Base-by-base conservation (phyloP, 53 echinoderm and acorn worm genomes). In the Zoroaster sp. region DNA sequence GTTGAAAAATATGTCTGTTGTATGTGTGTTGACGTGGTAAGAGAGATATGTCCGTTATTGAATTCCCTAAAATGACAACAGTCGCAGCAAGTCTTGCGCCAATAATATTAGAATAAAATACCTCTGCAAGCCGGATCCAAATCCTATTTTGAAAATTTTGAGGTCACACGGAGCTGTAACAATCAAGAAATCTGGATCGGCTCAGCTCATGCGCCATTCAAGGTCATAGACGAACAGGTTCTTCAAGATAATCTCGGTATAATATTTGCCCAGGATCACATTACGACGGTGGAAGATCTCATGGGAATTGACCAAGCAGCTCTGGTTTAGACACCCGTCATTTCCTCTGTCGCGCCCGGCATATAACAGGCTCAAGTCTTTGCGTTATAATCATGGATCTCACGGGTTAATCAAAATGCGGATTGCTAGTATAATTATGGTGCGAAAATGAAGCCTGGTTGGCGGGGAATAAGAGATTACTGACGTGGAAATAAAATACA, bases 191-290 rank as follows among this genome's bases (percentile, higher is more conserved):
- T 49, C 31, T 5, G 34, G 45, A 33, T 45, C 46, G 46, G 32
- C 32, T 14, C 69, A 36, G 3, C 18, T 1, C 73, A n/a, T 3
- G 49, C 15, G 5, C 51, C 34, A 28, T 11, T 37, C 78, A 59
- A 78, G 78, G 78, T 36, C 78, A 78, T 33, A 77, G 49, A 45
- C 76, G 49, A 17, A 32, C 76, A 31, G 25, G 51, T 32, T 47
- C 78, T 20, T 59, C 59, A 59, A 54, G 59, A 59, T 78, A 78
- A 78, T 78, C 63, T 59, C 78, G 54, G 40, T 78, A 35, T 40
- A 25, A 78, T 78, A 78, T 59, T 55, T 63, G 54, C 20, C 21
- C 51, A 21, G 63, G 54, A 78, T 78, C 78, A 3, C 20, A 31
- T 78, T 78, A 78, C 78, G 39, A 78, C 37, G 3, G 35, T 21